Base-by-base conservation (phyloP, 2,797 vertebrate genomes). In the Acridotheres tristis region DNA sequence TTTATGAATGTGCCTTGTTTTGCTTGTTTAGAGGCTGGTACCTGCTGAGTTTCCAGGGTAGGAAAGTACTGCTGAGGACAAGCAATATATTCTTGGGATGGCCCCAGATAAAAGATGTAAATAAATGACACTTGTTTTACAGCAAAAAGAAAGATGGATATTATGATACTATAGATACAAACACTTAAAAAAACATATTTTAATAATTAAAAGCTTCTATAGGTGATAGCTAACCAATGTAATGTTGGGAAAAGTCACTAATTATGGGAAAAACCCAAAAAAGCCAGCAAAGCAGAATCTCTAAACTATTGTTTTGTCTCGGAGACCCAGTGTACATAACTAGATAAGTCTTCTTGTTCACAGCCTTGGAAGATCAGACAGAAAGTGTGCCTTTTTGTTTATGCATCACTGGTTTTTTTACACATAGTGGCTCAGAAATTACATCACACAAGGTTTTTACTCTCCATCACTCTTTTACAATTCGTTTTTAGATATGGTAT, bases 261-360 rank as follows among this genome's bases (percentile, higher is more conserved):
- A 13, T 47, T n/a, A 62, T n/a, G 9, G 9, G 2, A 9, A 30
- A 43, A 16, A 1, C 0, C 9, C 9, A 5, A 15, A 48, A 50
- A 47, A 34, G 13, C 6, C 13, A 30, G 6, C 25, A 14, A 22
- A 22, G 9, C 61, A 21, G n/a, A 45, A 10, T 4, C 6, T 71
- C 16, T 25, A 62, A 57, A 26, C 22, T 58, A 1, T 18, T 57
- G 4, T 68, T 81, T 22, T 87, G 18, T 43, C 25, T 84, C 58
- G 40, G 73, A 79, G 7, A 48, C 15, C 13, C 16, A n/a, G 7
- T 19, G 26, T 53, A 40, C 2, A 7, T 45, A 53, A 32, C 11
- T 38, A 78, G 12, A 40, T 18, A 20, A 20, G 5, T 25, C 40
- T 67, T 25, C 40, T 63, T 72, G 17, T 23, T 86, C 14, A 29